These are phyloP conservation scores for Pachyramphus minor DNA, from an alignment of 2,113 vertebrate species.

Conservation along the genomic window DNA sequence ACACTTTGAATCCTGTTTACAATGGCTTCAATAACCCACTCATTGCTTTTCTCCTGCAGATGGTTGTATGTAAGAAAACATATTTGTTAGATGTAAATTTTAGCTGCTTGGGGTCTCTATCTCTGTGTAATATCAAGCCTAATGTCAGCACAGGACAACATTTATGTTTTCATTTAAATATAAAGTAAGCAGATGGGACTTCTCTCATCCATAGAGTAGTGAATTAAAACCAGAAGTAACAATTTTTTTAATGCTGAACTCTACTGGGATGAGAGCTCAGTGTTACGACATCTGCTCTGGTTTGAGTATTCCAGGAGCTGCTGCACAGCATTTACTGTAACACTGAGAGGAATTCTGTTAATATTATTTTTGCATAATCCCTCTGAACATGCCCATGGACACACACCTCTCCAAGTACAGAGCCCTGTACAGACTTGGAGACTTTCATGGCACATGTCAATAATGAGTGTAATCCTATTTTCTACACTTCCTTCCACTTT, in stretches of 20 bases:
- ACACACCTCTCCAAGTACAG: not conserved
- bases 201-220: slow-evolving; percentile 13
- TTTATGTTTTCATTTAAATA: slow-evolving; percentile 51
- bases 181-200: slow-evolving; percentile 56
- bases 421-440: not conserved
- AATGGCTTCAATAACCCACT: not conserved
- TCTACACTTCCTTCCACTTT: not conserved
- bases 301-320: slow-evolving; percentile 10
- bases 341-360: not conserved
- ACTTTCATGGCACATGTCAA: not conserved
- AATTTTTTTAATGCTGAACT: slow-evolving; percentile 4
- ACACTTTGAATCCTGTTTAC: slow-evolving; percentile 1
- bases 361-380: not conserved
- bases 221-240: slow-evolving; percentile 48
- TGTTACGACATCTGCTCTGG: slow-evolving; percentile 7
- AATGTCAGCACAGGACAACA: slow-evolving; percentile 44
- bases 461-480: not conserved
- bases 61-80: slow-evolving; percentile 9
- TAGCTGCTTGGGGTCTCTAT: slow-evolving; percentile 11
- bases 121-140: not conserved
- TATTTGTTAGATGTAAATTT: slow-evolving; percentile 46
- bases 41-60: slow-evolving; percentile 19
- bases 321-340: slow-evolving; percentile 4
- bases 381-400: not conserved
- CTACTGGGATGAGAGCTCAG: not conserved